Evolutionary conservation across 2,113 vertebrate genomes (phyloP), one percentile per base, ranked within the genome.

Genomic region (Gavia stellata): DNA sequence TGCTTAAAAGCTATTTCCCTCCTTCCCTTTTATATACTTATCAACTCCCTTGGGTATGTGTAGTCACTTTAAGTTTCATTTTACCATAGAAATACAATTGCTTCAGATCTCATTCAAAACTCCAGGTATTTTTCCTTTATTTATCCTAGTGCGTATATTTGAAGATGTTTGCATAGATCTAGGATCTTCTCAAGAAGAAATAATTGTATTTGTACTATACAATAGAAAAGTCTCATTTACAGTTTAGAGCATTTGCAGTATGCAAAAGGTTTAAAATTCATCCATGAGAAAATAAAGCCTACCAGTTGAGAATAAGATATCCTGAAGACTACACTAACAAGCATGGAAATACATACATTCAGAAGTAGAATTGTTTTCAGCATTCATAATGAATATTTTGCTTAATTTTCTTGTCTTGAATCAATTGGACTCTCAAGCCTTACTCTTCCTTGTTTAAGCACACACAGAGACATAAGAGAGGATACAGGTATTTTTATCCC

Each of bases 81-180:
- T 92, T n/a, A 65, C 59, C 14, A 8, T 17, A 83, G 24, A 68
- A 77, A 65, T 45, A 36, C 17, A 83, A 40, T 61, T 78, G 21
- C 9, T 84, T 85, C 17, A 6, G 42, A 75, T 75, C 28, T 45
- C 36, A 29, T 17, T 79, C 70, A 72, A 82, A 84, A 86, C 42
- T 67, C 20, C 31, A 28, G 20, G 6, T 68, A 49, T 65, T 86
- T 83, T 78, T 84, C 25, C 40, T 59, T 62, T 82, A 4, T 16
- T 74, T 83, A 73, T 45, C 44, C 34, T 86, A 33, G 14, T 55
- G 28, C 0, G 0, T 36, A 16, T 38, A 38, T 42, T 40, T 0
- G 0, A 50, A 84, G 13, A 79, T 14, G 17, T 49, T 81, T 75
- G n/a, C 33, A 34, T 55, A 79, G 44, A 56, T 67, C 47, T 67